These are phyloP conservation scores for Petromus typicus DNA, from an alignment of 2,113 vertebrate genomes.

Conservation along the genomic window DNA sequence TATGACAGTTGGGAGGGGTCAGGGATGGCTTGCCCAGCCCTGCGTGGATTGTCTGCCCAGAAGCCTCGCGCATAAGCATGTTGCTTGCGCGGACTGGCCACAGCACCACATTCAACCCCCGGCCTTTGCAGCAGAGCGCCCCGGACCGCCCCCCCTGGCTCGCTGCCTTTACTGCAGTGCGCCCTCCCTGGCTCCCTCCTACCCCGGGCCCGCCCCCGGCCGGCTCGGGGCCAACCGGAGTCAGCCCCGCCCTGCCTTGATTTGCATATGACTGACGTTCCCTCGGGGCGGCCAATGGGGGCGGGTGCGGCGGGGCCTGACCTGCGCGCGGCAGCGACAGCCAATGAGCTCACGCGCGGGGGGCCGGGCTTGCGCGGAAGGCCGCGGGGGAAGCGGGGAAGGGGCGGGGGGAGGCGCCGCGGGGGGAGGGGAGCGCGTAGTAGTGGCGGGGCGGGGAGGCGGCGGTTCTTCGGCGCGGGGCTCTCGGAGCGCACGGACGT, in stretches of 20 bases:
- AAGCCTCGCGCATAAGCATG: neutral
- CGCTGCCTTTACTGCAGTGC: conserved; percentile 82
- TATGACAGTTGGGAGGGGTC: conserved; percentile 11
- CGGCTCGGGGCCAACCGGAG: conserved; percentile 76
- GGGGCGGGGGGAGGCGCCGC: conserved; percentile 64
- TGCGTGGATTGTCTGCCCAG: neutral
- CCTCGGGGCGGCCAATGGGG: conserved; percentile 81
- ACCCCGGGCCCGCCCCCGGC: conserved; percentile 74
- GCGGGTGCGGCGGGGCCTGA: conserved; percentile 79
- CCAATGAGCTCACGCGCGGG: conserved; percentile 76
- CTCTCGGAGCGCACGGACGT: conserved; percentile 75
- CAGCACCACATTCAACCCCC: neutral
- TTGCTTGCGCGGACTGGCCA: conserved; percentile 3
- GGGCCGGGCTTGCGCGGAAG: conserved; percentile 83
- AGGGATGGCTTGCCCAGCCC: neutral
- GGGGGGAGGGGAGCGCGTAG: conserved; percentile 81
- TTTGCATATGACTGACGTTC: conserved; percentile 86
- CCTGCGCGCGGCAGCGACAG: conserved; percentile 77
- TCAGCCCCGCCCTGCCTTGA: conserved; percentile 64
- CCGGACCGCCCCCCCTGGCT: conserved; percentile 78
- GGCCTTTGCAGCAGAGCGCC: conserved; percentile 71
- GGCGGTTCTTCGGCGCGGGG: conserved; percentile 77
- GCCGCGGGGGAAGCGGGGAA: conserved; percentile 82
- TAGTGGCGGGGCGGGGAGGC: conserved; percentile 83
- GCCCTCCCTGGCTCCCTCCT: conserved; percentile 81